These are phyloP conservation scores for Globicephala melas DNA, from an alignment of 2,113 vertebrate species.

Conservation along the genomic window DNA sequence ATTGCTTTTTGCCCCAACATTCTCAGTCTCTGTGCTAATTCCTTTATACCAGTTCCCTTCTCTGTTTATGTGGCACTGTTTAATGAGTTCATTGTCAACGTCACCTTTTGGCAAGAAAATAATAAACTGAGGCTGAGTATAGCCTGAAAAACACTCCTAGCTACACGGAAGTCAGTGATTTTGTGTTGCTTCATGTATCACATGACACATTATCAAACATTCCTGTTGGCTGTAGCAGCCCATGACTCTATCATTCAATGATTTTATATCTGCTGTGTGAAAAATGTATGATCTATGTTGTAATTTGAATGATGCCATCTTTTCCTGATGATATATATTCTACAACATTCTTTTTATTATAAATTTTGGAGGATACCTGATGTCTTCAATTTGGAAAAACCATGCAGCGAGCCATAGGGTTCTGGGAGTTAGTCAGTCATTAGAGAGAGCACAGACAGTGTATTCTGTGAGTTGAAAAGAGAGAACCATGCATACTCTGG, in stretches of 20 bases:
- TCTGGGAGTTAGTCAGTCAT: neutral
- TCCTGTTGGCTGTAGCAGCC: neutral
- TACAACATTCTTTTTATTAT: neutral
- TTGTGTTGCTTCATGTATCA: neutral
- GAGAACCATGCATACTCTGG: neutral
- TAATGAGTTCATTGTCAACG: neutral
- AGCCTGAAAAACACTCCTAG: neutral
- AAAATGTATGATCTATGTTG: neutral
- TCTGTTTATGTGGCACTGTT: neutral
- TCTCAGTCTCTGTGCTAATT: neutral
- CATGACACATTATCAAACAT: neutral
- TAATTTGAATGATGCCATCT: neutral
- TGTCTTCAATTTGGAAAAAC: neutral
- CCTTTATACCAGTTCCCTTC: neutral
- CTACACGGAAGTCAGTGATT: neutral
- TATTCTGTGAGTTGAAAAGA: neutral
- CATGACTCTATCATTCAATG: neutral
- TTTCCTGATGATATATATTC: neutral
- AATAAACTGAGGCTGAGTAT: neutral
- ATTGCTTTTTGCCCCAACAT: neutral
- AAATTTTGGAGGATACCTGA: neutral
- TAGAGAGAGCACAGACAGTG: neutral
- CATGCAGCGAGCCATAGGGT: fast-evolving
- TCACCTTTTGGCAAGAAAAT: neutral
- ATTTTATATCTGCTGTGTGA: neutral